Evolutionary conservation across 1,140 invertebrate species (phyloP), one percentile per base, ranked within the genome.

Genomic region (Lasaia peninsularis): DNA sequence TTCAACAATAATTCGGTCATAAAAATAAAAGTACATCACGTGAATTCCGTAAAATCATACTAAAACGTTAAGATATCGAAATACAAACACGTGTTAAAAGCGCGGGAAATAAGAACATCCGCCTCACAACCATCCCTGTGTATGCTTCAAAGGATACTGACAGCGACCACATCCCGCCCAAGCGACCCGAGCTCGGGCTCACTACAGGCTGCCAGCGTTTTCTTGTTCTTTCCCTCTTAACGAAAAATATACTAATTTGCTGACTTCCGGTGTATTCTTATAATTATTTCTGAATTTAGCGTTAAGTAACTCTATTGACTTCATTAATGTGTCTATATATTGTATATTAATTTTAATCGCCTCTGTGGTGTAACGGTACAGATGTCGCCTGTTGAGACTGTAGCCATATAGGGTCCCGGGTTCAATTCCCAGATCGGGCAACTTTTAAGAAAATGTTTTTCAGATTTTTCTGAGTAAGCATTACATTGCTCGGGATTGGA

Each of bases 201-300:
- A 84, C 75, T 80, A 77, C 69, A 52, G 63, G 52, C 75, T 80
- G 77, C 69, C 49, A 65, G 50, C 73, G 75, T 82, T 82, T 80
- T 80, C 80, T 75, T 78, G 78, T 77, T 78, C 78, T 62, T 73
- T 74, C 78, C 78, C 78, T 86, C 80, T 81, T 77, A 74, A 72
- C 79, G 78, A 79, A 78, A 80, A 75, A 72, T 67, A 78, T 63
- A 75, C 62, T n/a, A n/a, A n/a, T n/a, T n/a, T n/a, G 24, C 24
- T 28, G 8, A 6, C 8, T 28, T 28, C 24, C 8, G 8, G 0
- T 28, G 24, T 28, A 28, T 28, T 28, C 8, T 28, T 28, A 28
- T n/a, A n/a, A n/a, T n/a, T n/a, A n/a, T n/a, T n/a, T n/a, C n/a
- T n/a, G n/a, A n/a, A n/a, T n/a, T n/a, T n/a, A n/a, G n/a, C n/a